phyloP scores from a whole-genome alignment of 2,797 vertebrate species.

The Micromesistius poutassou region DNA sequence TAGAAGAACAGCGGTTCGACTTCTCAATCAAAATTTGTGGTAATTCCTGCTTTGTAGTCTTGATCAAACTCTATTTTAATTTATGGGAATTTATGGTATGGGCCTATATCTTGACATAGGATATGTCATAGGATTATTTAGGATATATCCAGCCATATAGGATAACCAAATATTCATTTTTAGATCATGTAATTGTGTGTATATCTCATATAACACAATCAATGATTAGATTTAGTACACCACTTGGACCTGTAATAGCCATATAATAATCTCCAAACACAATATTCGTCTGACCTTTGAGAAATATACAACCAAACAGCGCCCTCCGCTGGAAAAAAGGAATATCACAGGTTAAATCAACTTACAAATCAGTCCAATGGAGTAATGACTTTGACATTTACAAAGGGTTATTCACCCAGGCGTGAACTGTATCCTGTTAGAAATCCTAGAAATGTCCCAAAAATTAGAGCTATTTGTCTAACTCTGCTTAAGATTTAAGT shows the following conservation, averaged over 20 bases:
- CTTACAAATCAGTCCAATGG: background rate
- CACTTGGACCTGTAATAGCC: background rate
- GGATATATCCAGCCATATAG: no score
- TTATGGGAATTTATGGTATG: background rate
- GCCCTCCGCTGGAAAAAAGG: background rate
- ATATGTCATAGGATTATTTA: no score
- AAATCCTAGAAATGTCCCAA: background rate
- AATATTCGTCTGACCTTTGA: background rate
- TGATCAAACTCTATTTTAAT: background rate
- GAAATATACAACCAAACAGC: background rate
- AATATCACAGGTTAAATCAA: background rate
- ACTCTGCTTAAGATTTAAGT: background rate
- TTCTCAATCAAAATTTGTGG: background rate
- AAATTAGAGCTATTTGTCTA: background rate
- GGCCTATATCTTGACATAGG: no score
- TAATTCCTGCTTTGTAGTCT: background rate
- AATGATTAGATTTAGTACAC: no score
- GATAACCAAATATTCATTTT: no score
- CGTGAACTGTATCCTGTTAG: background rate
- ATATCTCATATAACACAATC: no score
- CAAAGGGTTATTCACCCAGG: background rate
- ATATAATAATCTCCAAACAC: background rate
- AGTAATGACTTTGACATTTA: background rate
- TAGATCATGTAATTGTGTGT: background rate
- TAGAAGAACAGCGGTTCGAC: no score